These are phyloP conservation scores for Apteryx mantelli DNA, from an alignment of 2,113 vertebrate species.

Conservation along the genomic window DNA sequence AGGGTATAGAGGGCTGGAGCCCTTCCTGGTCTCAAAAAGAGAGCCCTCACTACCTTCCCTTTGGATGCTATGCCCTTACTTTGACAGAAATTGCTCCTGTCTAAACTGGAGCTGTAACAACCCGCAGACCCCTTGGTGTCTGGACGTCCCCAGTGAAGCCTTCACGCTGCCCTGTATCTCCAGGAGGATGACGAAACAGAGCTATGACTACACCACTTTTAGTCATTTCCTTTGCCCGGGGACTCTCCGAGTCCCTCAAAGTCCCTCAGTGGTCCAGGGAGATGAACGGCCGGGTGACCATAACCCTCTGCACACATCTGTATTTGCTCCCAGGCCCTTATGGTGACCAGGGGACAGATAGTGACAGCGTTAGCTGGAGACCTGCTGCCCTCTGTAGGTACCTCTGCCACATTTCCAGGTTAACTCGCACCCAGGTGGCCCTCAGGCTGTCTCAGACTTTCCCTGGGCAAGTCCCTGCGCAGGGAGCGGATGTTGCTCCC, in stretches of 20 bases:
- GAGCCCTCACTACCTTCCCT: not conserved
- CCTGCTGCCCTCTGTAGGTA: conserved; percentile 63
- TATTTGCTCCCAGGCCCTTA: rapidly evolving
- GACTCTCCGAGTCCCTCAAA: not conserved
- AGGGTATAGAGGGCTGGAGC: not conserved
- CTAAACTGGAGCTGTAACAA: not conserved
- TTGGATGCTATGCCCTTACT: not conserved
- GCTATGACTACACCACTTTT: not conserved
- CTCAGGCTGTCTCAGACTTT: rapidly evolving
- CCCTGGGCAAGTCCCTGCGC: not conserved
- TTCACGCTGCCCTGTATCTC: not conserved
- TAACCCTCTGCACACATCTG: not conserved
- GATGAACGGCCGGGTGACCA: not conserved
- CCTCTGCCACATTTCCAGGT: not conserved
- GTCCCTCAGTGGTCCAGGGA: not conserved
- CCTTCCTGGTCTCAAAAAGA: not conserved
- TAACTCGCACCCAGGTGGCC: not conserved
- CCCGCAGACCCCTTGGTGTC: not conserved
- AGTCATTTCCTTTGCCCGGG: not conserved
- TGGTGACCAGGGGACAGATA: not conserved
- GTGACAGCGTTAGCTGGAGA: not conserved
- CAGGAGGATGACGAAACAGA: not conserved
- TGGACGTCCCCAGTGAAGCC: not conserved
- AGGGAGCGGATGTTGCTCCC: not conserved
- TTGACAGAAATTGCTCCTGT: not conserved